phyloP scores from a whole-genome alignment of 2,797 vertebrate genomes.

The Pangasius mekongensis region DNA sequence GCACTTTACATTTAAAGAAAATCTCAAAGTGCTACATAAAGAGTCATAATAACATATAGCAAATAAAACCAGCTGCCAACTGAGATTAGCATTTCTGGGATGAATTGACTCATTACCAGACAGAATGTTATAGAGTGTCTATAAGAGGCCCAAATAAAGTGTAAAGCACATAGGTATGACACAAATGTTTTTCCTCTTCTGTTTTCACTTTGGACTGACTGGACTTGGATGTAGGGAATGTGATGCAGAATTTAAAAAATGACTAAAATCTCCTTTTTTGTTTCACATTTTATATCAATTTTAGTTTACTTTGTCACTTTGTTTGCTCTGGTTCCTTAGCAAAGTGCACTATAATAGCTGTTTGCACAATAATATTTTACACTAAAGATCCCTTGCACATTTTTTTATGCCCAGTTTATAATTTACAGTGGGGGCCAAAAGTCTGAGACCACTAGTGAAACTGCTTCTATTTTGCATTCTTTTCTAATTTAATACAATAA shows the following conservation, averaged over 20 bases:
- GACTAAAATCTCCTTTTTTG: not conserved
- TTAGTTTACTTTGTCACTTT: not conserved
- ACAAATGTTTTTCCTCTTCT: no score
- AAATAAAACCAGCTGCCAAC: no score
- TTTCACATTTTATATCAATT: not conserved
- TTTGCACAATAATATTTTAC: not conserved
- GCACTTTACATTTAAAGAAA: no score
- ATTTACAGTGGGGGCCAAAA: not conserved
- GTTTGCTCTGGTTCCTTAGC: not conserved
- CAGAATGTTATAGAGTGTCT: no score
- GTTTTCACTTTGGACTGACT: no score
- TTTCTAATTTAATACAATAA: not conserved
- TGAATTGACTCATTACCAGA: no score
- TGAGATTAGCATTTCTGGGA: no score
- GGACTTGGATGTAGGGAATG: no score
- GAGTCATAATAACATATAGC: no score
- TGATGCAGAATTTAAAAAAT: not conserved
- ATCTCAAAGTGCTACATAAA: no score
- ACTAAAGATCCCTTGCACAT: not conserved
- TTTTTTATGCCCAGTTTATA: not conserved
- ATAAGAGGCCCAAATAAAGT: no score
- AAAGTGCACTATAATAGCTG: not conserved
- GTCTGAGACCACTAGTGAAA: not conserved
- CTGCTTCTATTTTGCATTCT: not conserved
- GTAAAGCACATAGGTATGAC: no score